Base-by-base conservation (phyloP, 2,113 vertebrate genomes). In the Dasypus novemcinctus region DNA sequence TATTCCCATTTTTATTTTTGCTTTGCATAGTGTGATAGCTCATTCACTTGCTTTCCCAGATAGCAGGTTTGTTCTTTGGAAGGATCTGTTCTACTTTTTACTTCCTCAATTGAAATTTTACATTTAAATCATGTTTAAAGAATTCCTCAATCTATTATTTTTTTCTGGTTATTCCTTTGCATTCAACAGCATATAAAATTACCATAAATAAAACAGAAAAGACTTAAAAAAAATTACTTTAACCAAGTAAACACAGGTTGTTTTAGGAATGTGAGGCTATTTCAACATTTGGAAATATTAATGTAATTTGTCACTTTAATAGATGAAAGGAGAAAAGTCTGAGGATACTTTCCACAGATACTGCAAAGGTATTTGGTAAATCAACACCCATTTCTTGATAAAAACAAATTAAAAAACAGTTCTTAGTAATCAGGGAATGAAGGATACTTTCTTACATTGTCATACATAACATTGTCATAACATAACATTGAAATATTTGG, bases 51-150 rank as follows among this genome's bases (percentile, higher is more conserved):
- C n/a, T 94, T 95, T 90, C 83, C 68, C 29, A 61, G 52, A 72
- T 90, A 61, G 68, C 18, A 91, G 15, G 74, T 82, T 92, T 92
- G 46, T 85, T 90, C 13, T 81, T 88, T 33, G 49, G 71, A 93
- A 88, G 64, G 5, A 4, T 85, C 68, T 78, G 0, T 91, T 93
- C n/a, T 49, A 85, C 36, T 79, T 85, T 94, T 93, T 79, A 93
- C 75, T 95, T 95, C 38, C 68, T 92, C 41, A 82, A 0, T 90
- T 85, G 38, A 76, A 79, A 93, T 93, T 90, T 83, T 68, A 89
- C 93, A 68, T 72, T 87, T 95, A 76, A 96, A 71, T 93, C 14
- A 75, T 76, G 7, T 81, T 89, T 95, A 89, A 87, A 87, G 66
- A 93, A 90, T 90, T 92, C 36, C 15, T 29, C 27, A 64, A 13